Conservation (phyloP, 2,797 vertebrate species). For the Sebastes baramenuke region DNA sequence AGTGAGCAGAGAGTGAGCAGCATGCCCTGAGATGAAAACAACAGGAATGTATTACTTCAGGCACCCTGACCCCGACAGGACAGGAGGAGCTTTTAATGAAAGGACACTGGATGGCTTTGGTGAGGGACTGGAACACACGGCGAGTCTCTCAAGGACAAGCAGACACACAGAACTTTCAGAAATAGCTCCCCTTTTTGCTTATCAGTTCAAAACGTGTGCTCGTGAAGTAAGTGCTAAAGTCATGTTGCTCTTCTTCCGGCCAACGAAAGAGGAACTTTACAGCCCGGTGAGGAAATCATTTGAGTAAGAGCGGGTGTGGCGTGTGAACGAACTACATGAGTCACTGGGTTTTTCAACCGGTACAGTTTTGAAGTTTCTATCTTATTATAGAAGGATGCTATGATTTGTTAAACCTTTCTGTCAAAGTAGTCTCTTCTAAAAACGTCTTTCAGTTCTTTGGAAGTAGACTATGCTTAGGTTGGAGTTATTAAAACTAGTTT, state of each 20-base stretch:
- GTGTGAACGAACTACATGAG: conserved; percentile 33
- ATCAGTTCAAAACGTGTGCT: conserved; percentile 9
- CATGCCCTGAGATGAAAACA: conserved; percentile 74
- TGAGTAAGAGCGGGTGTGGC: conserved; percentile 61
- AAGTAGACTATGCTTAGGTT: background rate
- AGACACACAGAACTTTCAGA: conserved; percentile 5
- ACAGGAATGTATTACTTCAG: conserved; percentile 39
- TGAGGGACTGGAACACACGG: background rate
- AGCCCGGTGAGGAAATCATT: conserved; percentile 43
- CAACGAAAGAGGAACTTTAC: conserved; percentile 63
- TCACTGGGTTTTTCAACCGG: conserved; percentile 23
- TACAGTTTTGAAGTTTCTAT: conserved; percentile 22
- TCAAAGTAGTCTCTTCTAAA: background rate
- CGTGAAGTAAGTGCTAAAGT: conserved; percentile 67
- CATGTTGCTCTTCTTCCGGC: conserved; percentile 10
- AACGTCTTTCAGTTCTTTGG: no score
- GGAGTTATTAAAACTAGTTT: background rate
- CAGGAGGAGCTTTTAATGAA: conserved; percentile 18
- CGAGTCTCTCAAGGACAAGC: background rate
- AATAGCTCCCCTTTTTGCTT: conserved; percentile 6
- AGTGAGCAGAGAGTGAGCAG: conserved; percentile 57
- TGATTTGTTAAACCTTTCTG: background rate
- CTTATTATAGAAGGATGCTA: background rate
- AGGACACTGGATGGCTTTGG: conserved; percentile 47
- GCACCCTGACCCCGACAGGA: conserved; percentile 28